phyloP scores from a whole-genome alignment of 2,888 invertebrate genomes.

The Netelia melanura region DNA sequence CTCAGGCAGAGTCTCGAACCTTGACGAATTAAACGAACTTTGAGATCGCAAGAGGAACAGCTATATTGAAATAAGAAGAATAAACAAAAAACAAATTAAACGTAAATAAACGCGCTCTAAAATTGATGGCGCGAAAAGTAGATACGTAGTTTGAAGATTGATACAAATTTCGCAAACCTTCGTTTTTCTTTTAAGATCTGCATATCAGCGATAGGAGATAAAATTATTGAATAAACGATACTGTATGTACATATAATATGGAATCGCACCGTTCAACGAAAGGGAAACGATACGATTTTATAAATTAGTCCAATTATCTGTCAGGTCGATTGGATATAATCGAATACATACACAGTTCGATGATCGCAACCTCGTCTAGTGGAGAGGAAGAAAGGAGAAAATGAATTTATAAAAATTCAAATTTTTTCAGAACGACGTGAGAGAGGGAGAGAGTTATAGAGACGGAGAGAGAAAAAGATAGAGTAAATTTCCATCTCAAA shows the following conservation, averaged over 20 bases:
- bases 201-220: constrained; percentile 32
- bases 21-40: neutral
- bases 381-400: neutral
- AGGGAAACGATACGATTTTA: constrained; percentile 40
- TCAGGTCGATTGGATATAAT: constrained; percentile 37
- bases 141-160: neutral
- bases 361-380: neutral
- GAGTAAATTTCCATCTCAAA: constrained; percentile 17
- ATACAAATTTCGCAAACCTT: neutral
- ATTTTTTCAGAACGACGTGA: constrained; percentile 8
- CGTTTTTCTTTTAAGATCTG: constrained; percentile 33
- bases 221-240: neutral
- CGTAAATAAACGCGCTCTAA: neutral
- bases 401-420: constrained; percentile 18
- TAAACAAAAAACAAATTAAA: neutral
- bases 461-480: neutral
- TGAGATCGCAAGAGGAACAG: neutral
- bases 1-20: constrained; percentile 54
- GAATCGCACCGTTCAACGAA: constrained; percentile 19
- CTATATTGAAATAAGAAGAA: neutral
- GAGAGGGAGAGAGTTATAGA: neutral
- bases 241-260: neutral
- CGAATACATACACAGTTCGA: constrained; percentile 40
- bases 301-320: constrained; percentile 47
- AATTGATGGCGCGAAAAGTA: neutral